Percentiles rank a stretch among this genome's conserved stretches.
phyloP scores from a whole-genome alignment of 2,797 vertebrate species.

The Eupleurogrammus muticus region DNA sequence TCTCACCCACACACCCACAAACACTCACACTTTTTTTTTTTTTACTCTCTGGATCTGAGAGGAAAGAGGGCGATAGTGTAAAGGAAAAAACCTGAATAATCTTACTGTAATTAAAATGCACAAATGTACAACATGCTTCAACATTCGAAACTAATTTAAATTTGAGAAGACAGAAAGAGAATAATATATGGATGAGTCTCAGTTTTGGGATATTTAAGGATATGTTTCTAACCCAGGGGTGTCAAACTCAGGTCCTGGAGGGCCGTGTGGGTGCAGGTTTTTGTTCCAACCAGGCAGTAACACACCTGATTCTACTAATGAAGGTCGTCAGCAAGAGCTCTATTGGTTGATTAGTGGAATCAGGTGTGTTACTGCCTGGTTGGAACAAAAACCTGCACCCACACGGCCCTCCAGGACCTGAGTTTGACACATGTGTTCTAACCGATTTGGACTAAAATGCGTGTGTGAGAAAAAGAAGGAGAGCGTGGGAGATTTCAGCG shows the following conservation, averaged over 20 bases:
- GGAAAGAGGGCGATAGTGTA: constrained; percentile 53
- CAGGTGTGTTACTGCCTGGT: too few species aligned
- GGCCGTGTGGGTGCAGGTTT: too few species aligned
- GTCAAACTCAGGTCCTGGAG: too few species aligned
- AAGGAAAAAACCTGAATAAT: constrained; percentile 21
- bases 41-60: constrained; percentile 44
- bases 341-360: too few species aligned
- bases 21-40: constrained; percentile 54
- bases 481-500: constrained; percentile 32
- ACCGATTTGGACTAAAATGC: constrained; percentile 20
- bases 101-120: constrained; percentile 1
- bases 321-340: too few species aligned
- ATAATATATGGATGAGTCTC: not conserved
- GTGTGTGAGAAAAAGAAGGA: too few species aligned
- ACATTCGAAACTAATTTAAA: constrained; percentile 5
- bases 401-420: too few species aligned
- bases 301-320: too few species aligned
- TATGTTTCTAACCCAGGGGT: constrained; percentile 16
- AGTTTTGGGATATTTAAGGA: not conserved
- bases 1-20: constrained; percentile 24
- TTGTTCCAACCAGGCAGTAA: too few species aligned
- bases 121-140: not conserved
- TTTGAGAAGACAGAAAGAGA: not conserved
- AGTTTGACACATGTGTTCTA: too few species aligned
- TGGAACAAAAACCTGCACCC: too few species aligned